Percentiles rank a stretch among this genome's conserved stretches.
Evolutionary conservation across 2,797 vertebrate genomes (phyloP).

Genomic region (Glossophaga mutica): DNA sequence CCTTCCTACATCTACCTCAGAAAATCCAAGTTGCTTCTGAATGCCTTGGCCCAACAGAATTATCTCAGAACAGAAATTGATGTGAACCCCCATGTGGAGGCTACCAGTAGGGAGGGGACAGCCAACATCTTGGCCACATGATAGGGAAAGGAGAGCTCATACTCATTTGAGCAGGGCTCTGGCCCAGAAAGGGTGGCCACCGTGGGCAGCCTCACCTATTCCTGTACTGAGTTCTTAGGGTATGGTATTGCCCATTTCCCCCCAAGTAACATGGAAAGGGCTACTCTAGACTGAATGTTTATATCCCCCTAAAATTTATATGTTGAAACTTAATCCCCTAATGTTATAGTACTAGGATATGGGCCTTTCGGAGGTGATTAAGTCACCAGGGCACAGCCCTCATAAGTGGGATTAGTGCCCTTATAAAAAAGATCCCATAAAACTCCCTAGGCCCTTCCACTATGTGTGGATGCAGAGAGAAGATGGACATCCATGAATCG

Average conservation of each 20-base stretch:
- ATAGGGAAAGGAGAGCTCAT: not conserved
- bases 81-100: not conserved
- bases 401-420: not conserved
- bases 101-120: not conserved
- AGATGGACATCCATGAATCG: not conserved
- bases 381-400: not conserved
- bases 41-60: not conserved
- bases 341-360: not conserved
- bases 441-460: not conserved
- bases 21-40: not conserved
- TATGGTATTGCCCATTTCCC: not conserved
- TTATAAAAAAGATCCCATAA: not conserved
- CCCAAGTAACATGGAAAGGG: not conserved
- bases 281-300: not conserved
- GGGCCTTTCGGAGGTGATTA: not conserved
- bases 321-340: not conserved
- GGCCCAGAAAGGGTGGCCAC: not conserved
- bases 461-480: not conserved
- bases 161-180: not conserved
- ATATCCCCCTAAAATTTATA: not conserved
- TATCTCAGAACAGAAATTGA: not conserved
- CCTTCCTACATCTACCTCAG: not conserved
- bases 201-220: not conserved
- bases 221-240: not conserved
- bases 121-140: not conserved